Base-by-base conservation (phyloP, 2,797 vertebrate species). In the Helostoma temminkii region DNA sequence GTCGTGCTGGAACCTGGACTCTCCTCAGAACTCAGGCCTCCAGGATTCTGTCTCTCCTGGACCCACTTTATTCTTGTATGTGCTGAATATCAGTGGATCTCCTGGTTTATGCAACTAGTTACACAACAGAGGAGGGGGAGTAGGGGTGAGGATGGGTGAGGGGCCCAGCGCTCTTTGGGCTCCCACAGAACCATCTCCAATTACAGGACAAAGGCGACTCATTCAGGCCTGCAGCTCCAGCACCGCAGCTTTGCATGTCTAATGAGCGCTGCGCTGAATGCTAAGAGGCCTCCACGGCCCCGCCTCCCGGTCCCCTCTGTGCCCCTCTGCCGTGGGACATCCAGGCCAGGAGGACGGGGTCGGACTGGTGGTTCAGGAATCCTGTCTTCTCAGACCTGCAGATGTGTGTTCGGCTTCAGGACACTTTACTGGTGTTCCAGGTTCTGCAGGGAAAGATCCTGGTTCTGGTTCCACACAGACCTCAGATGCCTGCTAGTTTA, bases 131-230 rank as follows among this genome's bases (percentile, higher is more conserved):
- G 48, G 5, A 60, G 47, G 60, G 58, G 30, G 4, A n/a, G n/a
- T n/a, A n/a, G n/a, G 21, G 34, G 30, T 25, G 50, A 22, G 15
- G 77, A 11, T 62, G 65, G 59, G 78, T 41, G 73, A 83, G 74
- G 86, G 34, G 84, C 81, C 81, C 83, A 76, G 67, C 73, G 71
- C 48, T 87, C 85, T 90, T 93, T 91, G 89, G 66, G 85, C 78
- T 74, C 80, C 65, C 89, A 94, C 83, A 92, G 93, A 93, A 81
- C 67, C 91, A 94, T 93, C 94, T 95, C 93, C 93, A 95, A 94
- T 94, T 93, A 92, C 88, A 74, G 91, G 92, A 97, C 95, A 96
- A 97, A 98, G 94, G 93, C 89, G 87, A 87, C 94, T 95, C 94
- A 94, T 96, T 97, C 93, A 96, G 90, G 87, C 92, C 87, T 82